Evolutionary conservation across 1,140 invertebrate species (phyloP), one percentile per base, ranked within the genome.

Genomic region (Habropoda laboriosa): DNA sequence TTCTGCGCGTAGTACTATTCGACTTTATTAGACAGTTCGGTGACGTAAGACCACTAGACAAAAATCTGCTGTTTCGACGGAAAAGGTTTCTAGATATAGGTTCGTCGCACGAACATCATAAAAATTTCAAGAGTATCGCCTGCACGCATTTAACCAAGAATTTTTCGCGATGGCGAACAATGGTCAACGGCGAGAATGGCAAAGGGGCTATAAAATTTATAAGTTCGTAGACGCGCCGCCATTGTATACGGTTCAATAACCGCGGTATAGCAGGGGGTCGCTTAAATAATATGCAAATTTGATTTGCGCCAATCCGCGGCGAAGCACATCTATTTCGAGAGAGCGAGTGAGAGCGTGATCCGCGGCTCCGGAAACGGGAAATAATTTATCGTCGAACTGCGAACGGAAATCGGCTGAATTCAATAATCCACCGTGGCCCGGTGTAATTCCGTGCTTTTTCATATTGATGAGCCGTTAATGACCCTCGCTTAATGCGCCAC

Each of bases 241-340:
- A 61, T n/a, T 40, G 35, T 42, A n/a, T 12, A n/a, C 60, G 40
- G 60, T 42, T 63, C 38, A 6, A 24, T 13, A 42, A 42, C 60
- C 32, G 21, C 6, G 60, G 16, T 21, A n/a, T n/a, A n/a, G n/a
- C n/a, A n/a, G n/a, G n/a, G n/a, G 21, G 38, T 27, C 8, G 40
- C n/a, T 63, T 63, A 63, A 63, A 63, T 40, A 63, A 63, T 42
- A 42, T 42, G 60, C 60, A 63, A 63, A 63, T 63, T 63, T 63
- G 38, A 63, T 63, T 13, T 35, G 8, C 60, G 35, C 60, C 60
- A 42, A 63, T 63, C 35, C 40, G 55, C 60, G 24, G 58, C 27
- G 21, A 8, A n/a, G 30, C 38, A 27, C n/a, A n/a, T 42, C 60
- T 42, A 63, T 63, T 63, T 63, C 60, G 27, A 63, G 21, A 21